These are phyloP conservation scores for Xenopus petersii DNA, from an alignment of 2,797 vertebrate genomes.

Conservation along the genomic window DNA sequence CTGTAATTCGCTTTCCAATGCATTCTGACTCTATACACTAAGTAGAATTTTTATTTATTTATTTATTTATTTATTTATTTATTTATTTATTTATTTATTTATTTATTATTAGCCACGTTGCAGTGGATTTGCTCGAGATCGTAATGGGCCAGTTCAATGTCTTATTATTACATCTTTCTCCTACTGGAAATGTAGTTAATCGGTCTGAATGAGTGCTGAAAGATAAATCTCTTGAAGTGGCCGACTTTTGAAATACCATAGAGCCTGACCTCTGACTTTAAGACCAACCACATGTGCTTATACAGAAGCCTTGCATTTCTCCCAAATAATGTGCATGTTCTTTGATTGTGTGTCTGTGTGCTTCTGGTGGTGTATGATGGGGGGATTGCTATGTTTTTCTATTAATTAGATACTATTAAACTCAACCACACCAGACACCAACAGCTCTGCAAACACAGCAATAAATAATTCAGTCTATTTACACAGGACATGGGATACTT, in stretches of 20 bases:
- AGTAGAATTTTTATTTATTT: no score
- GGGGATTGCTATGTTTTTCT: no score
- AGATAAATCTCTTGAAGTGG: conserved; percentile 48
- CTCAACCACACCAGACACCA: no score
- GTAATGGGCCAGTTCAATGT: background rate
- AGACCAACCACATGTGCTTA: conserved; percentile 36
- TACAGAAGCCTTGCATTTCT: conserved; percentile 20
- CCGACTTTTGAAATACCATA: conserved; percentile 48
- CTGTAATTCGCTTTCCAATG: background rate
- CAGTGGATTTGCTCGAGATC: conserved; percentile 5
- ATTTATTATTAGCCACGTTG: no score
- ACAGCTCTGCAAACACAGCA: no score
- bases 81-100: no score
- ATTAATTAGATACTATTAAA: no score
- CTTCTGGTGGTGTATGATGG: no score
- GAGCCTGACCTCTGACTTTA: conserved; percentile 67
- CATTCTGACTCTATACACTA: no score
- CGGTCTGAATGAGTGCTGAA: conserved; percentile 18
- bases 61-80: no score
- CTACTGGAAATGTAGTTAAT: conserved; percentile 49
- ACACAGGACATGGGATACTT: no score
- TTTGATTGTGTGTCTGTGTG: background rate
- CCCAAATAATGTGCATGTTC: conserved; percentile 1
- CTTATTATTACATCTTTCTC: conserved; percentile 18
- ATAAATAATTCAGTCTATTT: no score